phyloP scores from a whole-genome alignment of 2,113 vertebrate species.

The human region GRCh38 chr12:86026501-86027000 shows the following conservation, averaged over 20 bases:
- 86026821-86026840: not conserved
- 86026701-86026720: not conserved
- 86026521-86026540: not conserved
- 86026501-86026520: not conserved
- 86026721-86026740: not conserved
- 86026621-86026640: not conserved
- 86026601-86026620: not conserved
- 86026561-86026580: not conserved
- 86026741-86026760: constrained; percentile 1
- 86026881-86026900: not conserved
- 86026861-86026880: not conserved
- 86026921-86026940: not conserved
- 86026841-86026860: constrained; percentile 22
- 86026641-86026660: not conserved
- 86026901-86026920: not conserved
- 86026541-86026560: not conserved
- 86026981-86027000: constrained; percentile 7
- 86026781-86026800: constrained; percentile 36
- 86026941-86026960: not conserved
- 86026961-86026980: not conserved
- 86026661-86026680: not conserved
- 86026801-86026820: constrained; percentile 53
- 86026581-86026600: not conserved
- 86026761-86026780: constrained; percentile 38
- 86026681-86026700: not conserved